Conservation (phyloP, 2,113 vertebrate species). For the Telmatochromis sp. region DNA sequence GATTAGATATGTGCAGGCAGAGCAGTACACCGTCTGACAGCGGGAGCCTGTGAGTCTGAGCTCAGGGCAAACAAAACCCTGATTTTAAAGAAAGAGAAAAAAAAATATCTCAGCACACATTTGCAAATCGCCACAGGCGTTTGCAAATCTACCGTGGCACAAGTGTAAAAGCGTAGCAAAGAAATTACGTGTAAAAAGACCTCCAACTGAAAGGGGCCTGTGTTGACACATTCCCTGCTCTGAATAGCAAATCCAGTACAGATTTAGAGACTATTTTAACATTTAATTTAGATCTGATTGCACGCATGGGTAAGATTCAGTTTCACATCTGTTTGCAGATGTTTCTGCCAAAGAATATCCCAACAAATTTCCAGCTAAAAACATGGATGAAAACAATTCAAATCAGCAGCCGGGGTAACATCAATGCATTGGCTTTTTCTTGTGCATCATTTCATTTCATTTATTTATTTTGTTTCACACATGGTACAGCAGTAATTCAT, state of each 20-base stretch:
- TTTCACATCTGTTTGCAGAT: not conserved
- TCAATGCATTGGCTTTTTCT: not conserved
- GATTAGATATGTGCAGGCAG: not conserved
- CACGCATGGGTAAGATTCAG: not conserved
- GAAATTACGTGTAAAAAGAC: not conserved
- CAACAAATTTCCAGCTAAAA: not conserved
- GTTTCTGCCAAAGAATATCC: not conserved
- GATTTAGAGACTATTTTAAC: not conserved
- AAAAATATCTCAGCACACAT: not conserved
- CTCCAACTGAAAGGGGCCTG: not conserved
- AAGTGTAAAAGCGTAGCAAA: not conserved
- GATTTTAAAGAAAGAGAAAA: not conserved
- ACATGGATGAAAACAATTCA: not conserved
- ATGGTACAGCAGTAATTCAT: not conserved
- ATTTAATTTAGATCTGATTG: not conserved
- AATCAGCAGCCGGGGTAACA: not conserved
- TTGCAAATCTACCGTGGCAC: not conserved
- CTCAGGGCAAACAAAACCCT: not conserved
- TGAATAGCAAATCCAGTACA: not conserved
- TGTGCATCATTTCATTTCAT: not conserved
- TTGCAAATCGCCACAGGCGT: not conserved
- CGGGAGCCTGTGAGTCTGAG: not conserved
- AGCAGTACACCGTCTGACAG: not conserved
- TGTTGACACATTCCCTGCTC: not conserved
- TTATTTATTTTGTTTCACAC: not conserved